Base-by-base conservation (phyloP, 2,797 vertebrate genomes). In the Brachyalestes nurse region DNA sequence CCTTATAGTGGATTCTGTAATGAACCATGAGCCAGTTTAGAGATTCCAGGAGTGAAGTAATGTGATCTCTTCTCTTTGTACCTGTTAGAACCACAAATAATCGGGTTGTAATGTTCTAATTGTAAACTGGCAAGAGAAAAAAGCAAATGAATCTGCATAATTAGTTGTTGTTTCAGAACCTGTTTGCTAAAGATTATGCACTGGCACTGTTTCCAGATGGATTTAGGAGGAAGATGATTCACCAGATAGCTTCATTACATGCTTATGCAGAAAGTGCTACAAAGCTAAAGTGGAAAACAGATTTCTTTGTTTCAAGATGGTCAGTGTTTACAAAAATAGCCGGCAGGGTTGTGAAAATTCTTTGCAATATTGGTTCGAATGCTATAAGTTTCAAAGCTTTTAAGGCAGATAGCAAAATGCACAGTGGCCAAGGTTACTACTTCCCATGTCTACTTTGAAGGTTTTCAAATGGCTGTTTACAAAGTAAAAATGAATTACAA, bases 111-210 rank as follows among this genome's bases (percentile, higher is more conserved):
- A 28, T 3, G 28, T 28, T 28, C 28, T 28, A 28, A 28, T 28
- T 28, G 28, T 3, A 28, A 28, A 28, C 28, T 28, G 28, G 28
- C 28, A 3, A 28, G 40, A n/a, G 21, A 45, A 38, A 17, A 21
- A 67, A 65, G 16, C 65, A n/a, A 67, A 10, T 42, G 65, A 19
- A 21, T 25, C 65, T 67, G 38, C 40, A 38, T 21, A 45, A n/a
- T 67, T 19, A 67, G 19, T 45, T 67, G 65, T 21, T 8, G 9
- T 67, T 71, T 79, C 14, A 8, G 49, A 55, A 73, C 40, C 28
- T 65, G 34, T 42, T 23, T 38, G 65, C 53, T 45, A 79, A 72
- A 79, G 45, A 72, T 65, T 23, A 79, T 79, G 70, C 45, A 72
- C 16, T 55, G 72, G 47, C 47, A 42, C 58, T 14, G 78, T 49